Conservation (phyloP, 1,140 invertebrate genomes). For the Camponotus vicinus region DNA sequence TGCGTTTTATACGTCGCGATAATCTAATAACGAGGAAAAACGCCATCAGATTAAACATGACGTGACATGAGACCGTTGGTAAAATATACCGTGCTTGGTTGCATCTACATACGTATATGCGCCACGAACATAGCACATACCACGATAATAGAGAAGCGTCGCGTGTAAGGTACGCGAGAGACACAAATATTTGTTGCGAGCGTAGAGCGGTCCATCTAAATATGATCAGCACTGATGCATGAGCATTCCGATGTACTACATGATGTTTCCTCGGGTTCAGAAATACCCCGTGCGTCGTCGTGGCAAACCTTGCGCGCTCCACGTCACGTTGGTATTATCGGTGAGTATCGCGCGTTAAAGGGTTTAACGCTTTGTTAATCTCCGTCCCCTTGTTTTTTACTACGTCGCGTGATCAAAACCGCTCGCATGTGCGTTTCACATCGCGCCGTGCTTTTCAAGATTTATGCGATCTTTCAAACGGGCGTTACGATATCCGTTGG, state of each 20-base stretch:
- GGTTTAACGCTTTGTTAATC: background rate
- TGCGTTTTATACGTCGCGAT: conserved; percentile 44
- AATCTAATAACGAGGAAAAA: conserved; percentile 60
- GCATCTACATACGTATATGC: background rate
- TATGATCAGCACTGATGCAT: conserved; percentile 52
- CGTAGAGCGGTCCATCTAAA: conserved; percentile 51
- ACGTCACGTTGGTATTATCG: conserved; percentile 2
- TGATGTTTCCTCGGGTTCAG: conserved; percentile 17
- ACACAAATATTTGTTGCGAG: conserved; percentile 58
- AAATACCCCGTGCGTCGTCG: background rate
- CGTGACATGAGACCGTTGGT: conserved; percentile 32
- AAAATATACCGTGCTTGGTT: conserved; percentile 30
- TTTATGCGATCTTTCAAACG: conserved; percentile 33
- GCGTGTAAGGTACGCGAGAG: conserved; percentile 47
- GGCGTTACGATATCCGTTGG: conserved; percentile 10
- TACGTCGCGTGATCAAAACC: conserved; percentile 17
- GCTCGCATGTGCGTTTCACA: conserved; percentile 14
- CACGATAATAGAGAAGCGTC: conserved; percentile 54
- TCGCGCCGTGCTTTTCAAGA: background rate
- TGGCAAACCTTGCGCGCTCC: background rate
- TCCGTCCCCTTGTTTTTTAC: background rate
- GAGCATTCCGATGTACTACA: conserved; percentile 51
- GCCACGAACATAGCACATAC: background rate
- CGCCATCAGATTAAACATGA: conserved; percentile 61
- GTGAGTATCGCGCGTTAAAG: conserved; percentile 1